Conservation (phyloP, 1,140 invertebrate genomes). For the Hirudo medicinalis region DNA sequence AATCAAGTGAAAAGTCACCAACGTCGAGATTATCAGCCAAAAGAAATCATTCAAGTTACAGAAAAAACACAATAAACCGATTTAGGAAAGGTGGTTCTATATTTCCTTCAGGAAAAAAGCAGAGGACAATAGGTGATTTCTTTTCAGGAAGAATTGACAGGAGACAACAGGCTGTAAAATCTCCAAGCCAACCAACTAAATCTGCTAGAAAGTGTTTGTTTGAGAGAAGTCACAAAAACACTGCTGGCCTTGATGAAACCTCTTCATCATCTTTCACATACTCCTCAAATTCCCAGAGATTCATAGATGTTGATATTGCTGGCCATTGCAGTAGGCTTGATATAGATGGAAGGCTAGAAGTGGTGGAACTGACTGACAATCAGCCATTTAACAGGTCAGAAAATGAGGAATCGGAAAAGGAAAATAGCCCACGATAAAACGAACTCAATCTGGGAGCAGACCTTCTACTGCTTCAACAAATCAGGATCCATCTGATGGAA, state of each 20-base stretch:
- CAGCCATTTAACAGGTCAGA: not conserved
- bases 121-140: constrained; percentile 4
- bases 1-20: too few species aligned
- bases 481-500: not conserved
- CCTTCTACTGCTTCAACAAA: too few species aligned
- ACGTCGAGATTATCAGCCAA: too few species aligned
- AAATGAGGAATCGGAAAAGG: constrained; percentile 16
- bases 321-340: constrained; percentile 5
- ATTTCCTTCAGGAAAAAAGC: not conserved
- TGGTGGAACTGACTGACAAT: not conserved
- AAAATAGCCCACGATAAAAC: constrained; percentile 5
- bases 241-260: not conserved
- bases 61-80: too few species aligned
- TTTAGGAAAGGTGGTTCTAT: too few species aligned
- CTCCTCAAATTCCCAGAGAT: constrained; percentile 12
- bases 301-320: constrained; percentile 10
- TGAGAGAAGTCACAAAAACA: not conserved
- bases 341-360: constrained; percentile 4
- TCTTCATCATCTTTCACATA: constrained; percentile 9
- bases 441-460: not conserved
- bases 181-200: not conserved
- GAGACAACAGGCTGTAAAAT: not conserved
- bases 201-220: constrained; percentile 10
- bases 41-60: too few species aligned
- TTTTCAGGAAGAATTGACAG: constrained; percentile 7